A percentile compares a stretch with the other conserved stretches of the same genome.
These are phyloP conservation scores for Papilio gigon DNA, from an alignment of 2,888 invertebrate genomes.

Conservation along the genomic window DNA sequence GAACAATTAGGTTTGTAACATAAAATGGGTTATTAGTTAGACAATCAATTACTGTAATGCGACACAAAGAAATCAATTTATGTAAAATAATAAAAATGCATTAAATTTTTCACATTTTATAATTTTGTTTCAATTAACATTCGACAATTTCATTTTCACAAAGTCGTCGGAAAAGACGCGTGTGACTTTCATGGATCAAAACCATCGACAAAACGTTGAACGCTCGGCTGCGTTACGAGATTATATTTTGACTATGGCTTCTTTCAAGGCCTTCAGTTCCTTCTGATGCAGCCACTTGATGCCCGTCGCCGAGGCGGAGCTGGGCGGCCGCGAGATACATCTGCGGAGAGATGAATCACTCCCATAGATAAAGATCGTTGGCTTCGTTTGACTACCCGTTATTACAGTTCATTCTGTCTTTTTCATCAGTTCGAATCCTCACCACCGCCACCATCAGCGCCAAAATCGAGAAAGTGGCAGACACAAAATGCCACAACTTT, in stretches of 20 bases:
- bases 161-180: too few species aligned
- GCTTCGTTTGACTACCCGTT: too few species aligned
- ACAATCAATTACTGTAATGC: neutral
- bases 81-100: conserved; percentile 22
- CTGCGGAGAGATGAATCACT: conserved; percentile 48
- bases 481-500: too few species aligned
- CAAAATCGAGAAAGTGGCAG: too few species aligned
- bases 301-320: conserved; percentile 74
- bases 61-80: neutral
- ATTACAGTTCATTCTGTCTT: too few species aligned
- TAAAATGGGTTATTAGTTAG: conserved; percentile 7
- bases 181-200: too few species aligned
- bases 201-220: neutral
- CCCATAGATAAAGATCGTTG: too few species aligned
- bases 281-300: conserved; percentile 74
- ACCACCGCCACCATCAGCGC: too few species aligned
- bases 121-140: conserved; percentile 20
- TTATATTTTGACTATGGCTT: conserved; percentile 33
- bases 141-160: neutral
- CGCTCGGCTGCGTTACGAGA: neutral
- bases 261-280: conserved; percentile 61
- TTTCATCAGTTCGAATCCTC: too few species aligned
- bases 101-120: conserved; percentile 24
- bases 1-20: conserved; percentile 3
- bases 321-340: conserved; percentile 64